Percentiles rank a stretch among this genome's conserved stretches.
These are phyloP conservation scores for Parapristionchus giblindavisi DNA, from an alignment of 2,888 invertebrate species.

Conservation along the genomic window DNA sequence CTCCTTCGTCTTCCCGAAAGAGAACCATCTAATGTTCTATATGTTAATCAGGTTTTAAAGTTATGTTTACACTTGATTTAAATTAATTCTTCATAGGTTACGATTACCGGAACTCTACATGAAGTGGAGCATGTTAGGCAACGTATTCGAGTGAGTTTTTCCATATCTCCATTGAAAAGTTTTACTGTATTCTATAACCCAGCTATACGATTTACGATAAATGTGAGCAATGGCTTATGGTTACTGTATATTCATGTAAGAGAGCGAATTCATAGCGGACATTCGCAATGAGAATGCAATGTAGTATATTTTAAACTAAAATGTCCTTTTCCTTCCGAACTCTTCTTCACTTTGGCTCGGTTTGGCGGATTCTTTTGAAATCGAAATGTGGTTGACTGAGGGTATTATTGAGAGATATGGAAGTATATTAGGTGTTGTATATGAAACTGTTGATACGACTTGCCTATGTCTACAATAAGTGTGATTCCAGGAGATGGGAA, in stretches of 20 bases:
- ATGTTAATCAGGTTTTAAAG: slow-evolving; percentile 8
- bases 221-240: no score
- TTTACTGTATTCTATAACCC: not conserved
- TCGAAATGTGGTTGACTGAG: no score
- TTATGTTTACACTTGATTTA: not conserved
- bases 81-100: slow-evolving; percentile 10
- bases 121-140: slow-evolving; percentile 31
- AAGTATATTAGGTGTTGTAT: not conserved
- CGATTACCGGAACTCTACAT: slow-evolving; percentile 24
- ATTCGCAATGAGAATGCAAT: no score
- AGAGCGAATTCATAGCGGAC: no score
- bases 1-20: slow-evolving; percentile 34
- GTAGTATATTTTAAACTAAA: no score
- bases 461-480: no score
- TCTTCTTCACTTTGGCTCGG: no score
- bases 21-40: not conserved
- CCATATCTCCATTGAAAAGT: not conserved
- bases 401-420: not conserved
- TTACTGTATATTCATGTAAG: no score
- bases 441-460: no score
- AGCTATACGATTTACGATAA: no score
- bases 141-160: slow-evolving; percentile 21
- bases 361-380: no score
- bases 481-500: slow-evolving; percentile 35
- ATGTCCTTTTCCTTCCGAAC: no score